A percentile compares a stretch with the other conserved stretches of the same genome.
phyloP scores from a whole-genome alignment of 2,888 invertebrate species.

The Tinea trinotella region DNA sequence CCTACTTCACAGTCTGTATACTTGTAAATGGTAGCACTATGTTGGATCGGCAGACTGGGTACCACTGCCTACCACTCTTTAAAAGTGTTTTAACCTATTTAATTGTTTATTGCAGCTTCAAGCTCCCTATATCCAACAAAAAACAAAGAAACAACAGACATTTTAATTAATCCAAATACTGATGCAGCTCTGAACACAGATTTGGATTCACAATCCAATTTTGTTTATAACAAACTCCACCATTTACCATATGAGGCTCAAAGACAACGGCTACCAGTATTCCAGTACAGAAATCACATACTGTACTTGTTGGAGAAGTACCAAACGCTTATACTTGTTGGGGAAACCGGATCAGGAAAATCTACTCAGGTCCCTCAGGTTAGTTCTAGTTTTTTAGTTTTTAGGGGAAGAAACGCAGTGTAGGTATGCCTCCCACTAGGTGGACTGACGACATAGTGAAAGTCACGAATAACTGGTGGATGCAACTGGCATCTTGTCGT shows the following conservation, averaged over 20 bases:
- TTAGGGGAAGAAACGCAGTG: too few relatives aligned
- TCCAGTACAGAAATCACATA: slow-evolving; percentile 87
- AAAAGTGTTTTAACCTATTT: not conserved
- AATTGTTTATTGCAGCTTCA: not conserved
- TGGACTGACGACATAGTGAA: too few relatives aligned
- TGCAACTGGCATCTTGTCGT: too few relatives aligned
- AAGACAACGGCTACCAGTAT: slow-evolving; percentile 88
- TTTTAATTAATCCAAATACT: slow-evolving; percentile 48
- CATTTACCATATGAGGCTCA: slow-evolving; percentile 89
- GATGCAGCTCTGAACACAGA: slow-evolving; percentile 64
- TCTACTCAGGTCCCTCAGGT: slow-evolving; percentile 97
- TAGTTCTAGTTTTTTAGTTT: too few relatives aligned
- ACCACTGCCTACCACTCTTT: too few relatives aligned
- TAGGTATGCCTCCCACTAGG: too few relatives aligned
- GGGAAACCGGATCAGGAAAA: slow-evolving; percentile 97
- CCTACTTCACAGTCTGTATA: too few relatives aligned
- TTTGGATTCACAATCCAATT: slow-evolving; percentile 75
- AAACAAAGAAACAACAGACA: slow-evolving; percentile 54
- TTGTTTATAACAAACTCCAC: slow-evolving; percentile 88
- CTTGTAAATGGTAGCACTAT: too few relatives aligned
- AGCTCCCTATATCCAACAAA: slow-evolving; percentile 43
- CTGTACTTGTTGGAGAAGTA: slow-evolving; percentile 85
- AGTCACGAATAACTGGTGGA: too few relatives aligned
- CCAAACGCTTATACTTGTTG: slow-evolving; percentile 90
- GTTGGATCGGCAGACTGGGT: too few relatives aligned